Evolutionary conservation across 2,797 vertebrate species (phyloP), one percentile per base, ranked within the genome.

Genomic region (Myotis planiceps): DNA sequence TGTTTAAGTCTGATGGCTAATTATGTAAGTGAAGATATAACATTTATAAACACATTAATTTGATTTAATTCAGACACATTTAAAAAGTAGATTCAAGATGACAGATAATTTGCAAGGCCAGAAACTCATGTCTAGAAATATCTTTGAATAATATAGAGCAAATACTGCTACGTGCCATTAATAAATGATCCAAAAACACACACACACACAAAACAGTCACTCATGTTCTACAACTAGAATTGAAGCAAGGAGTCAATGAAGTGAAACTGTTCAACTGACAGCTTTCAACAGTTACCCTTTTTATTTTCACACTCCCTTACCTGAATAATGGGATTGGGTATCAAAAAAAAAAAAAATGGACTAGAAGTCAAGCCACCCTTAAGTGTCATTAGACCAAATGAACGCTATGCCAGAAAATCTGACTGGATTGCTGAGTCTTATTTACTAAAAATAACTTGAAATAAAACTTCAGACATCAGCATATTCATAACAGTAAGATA

Each of bases 171-270:
- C 88, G 79, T 87, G 75, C 21, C 60, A 97, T 94, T 97, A 96
- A 93, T 95, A 95, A 97, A 94, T 97, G 97, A 97, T 75, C 81
- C 68, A 96, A 90, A 47, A 47, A 49, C 21, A 58, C 45, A 45
- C 45, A 42, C 42, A 45, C 45, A 58, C 9, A 27, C 5, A 25
- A 58, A 13, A 58, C 12, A 55, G 88, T 95, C 5, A 3, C 71
- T 98, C 39, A 71, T 32, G 27, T 90, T 82, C 25, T 90, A 34
- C 69, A 96, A 83, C 58, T 91, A 97, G 95, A 97, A 98, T 97
- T 96, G 96, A 97, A 97, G 95, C 53, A 98, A 98, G 86, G 97
- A 97, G 94, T 98, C 96, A 98, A 93, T 96, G 96, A 98, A 92
- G 90, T 34, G 88, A 97, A 98, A 74, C 60, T 75, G 85, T 93